A percentile compares a stretch with the other conserved stretches of the same genome.
These are phyloP conservation scores for Nemoura dubitans DNA, from an alignment of 2,888 invertebrate species.

Conservation along the genomic window DNA sequence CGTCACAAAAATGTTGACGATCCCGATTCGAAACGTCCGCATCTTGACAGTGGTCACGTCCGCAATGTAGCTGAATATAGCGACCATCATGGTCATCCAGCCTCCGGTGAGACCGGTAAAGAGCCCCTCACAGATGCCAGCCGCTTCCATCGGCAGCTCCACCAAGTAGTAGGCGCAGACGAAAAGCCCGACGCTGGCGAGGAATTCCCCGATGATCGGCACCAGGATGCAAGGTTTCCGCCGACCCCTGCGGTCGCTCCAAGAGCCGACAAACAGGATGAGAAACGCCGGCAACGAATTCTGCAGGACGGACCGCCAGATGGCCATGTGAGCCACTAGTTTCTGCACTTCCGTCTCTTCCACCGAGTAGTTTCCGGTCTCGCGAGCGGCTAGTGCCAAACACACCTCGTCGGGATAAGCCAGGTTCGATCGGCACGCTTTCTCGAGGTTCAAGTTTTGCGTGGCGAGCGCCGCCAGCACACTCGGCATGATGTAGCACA, in stretches of 20 bases:
- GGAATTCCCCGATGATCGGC: slow-evolving; percentile 82
- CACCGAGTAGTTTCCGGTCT: slow-evolving; percentile 71
- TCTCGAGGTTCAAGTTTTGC: slow-evolving; percentile 85
- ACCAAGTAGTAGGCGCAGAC: slow-evolving; percentile 82
- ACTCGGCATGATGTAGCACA: slow-evolving; percentile 75
- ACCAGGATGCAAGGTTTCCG: slow-evolving; percentile 84
- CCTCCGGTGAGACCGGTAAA: slow-evolving; percentile 85
- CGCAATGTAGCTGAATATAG: slow-evolving; percentile 87
- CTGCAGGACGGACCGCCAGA: slow-evolving; percentile 87
- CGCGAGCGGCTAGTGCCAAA: slow-evolving; percentile 76
- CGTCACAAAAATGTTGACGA: slow-evolving; percentile 88
- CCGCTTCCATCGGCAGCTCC: slow-evolving; percentile 79
- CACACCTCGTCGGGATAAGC: slow-evolving; percentile 77
- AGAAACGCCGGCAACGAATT: slow-evolving; percentile 83
- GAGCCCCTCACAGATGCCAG: slow-evolving; percentile 79
- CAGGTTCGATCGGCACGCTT: slow-evolving; percentile 86
- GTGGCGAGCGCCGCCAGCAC: slow-evolving; percentile 78
- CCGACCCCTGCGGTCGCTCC: slow-evolving; percentile 71
- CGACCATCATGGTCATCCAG: slow-evolving; percentile 92
- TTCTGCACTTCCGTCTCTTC: slow-evolving; percentile 75
- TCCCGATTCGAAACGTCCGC: slow-evolving; percentile 84
- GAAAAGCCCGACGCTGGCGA: slow-evolving; percentile 80
- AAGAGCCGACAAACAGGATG: slow-evolving; percentile 83
- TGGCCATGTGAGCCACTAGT: slow-evolving; percentile 81
- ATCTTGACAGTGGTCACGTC: slow-evolving; percentile 86